phyloP scores from a whole-genome alignment of 2,888 invertebrate species.

The Helleia helle region DNA sequence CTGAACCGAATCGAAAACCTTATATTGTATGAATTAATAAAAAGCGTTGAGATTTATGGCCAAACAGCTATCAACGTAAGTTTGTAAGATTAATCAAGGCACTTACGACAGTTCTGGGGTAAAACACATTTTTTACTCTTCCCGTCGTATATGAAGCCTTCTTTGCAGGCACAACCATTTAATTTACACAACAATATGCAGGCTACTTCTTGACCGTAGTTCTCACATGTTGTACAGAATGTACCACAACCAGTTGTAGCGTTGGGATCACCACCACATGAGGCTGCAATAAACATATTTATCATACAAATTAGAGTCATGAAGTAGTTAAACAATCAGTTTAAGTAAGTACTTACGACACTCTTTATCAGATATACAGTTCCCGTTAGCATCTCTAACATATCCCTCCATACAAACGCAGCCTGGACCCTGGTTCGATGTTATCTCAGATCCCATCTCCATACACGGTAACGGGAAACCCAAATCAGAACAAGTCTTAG shows the following conservation, averaged over 20 bases:
- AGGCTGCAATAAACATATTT: slow-evolving; percentile 14
- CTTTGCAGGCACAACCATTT: slow-evolving; percentile 27
- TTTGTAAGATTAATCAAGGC: too few relatives aligned
- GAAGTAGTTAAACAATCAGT: too few relatives aligned
- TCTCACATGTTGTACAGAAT: slow-evolving; percentile 24
- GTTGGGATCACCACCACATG: slow-evolving; percentile 24
- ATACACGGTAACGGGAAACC: not conserved
- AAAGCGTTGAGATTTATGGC: too few relatives aligned
- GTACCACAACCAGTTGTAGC: slow-evolving; percentile 23
- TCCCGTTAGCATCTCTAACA: slow-evolving; percentile 1
- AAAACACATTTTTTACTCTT: slow-evolving; percentile 24
- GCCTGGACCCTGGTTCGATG: slow-evolving; percentile 5
- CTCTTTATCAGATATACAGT: slow-evolving; percentile 1
- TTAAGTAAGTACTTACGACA: slow-evolving; percentile 5
- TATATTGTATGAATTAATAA: too few relatives aligned
- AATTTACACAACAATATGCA: slow-evolving; percentile 1
- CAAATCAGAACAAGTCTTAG: slow-evolving; percentile 10
- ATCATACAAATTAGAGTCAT: too few relatives aligned
- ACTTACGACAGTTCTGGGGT: slow-evolving; percentile 24
- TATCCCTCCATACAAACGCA: slow-evolving; percentile 5
- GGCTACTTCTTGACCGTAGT: slow-evolving; percentile 16
- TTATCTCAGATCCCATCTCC: not conserved
- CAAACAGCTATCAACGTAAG: too few relatives aligned
- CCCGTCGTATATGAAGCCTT: slow-evolving; percentile 20
- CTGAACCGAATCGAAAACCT: too few relatives aligned